Evolutionary conservation across 30 jellyfish, hydroid and myxozoan species (phyloP).

Genomic region (Euphysa ruthae): DNA sequence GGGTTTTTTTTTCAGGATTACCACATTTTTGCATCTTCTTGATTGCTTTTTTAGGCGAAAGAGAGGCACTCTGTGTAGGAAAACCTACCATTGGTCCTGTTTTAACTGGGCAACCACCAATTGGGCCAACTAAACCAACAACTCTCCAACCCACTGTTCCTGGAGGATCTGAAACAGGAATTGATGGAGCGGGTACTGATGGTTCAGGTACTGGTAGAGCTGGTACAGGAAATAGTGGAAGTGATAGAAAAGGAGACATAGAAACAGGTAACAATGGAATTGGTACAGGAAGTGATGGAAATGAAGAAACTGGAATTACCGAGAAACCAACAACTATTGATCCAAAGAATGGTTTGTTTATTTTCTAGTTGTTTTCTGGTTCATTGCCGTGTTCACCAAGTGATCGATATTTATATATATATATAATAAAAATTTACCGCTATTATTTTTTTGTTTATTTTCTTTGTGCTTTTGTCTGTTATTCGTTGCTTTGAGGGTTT

Average conservation of each 20-base stretch:
- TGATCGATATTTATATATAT: not conserved
- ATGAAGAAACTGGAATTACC: constrained; percentile 15
- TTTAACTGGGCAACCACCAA: constrained; percentile 42
- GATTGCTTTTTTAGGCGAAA: constrained; percentile 29
- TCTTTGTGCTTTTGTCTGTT: too few species aligned
- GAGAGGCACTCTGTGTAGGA: constrained; percentile 78
- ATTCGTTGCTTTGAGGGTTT: too few species aligned
- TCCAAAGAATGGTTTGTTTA: constrained; percentile 9
- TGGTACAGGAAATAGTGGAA: not conserved
- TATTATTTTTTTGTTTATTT: too few species aligned
- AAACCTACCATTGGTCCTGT: constrained; percentile 63
- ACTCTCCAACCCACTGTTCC: not conserved
- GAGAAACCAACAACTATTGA: constrained; percentile 17
- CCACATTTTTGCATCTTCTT: not conserved
- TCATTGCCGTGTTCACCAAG: not conserved
- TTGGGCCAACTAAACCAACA: constrained; percentile 47
- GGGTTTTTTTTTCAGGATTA: not conserved
- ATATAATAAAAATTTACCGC: not conserved
- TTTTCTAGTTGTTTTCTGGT: not conserved
- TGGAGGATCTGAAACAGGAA: constrained; percentile 33
- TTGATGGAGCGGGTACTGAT: constrained; percentile 18
- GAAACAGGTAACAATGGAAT: too few species aligned
- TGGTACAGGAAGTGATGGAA: constrained; percentile 16
- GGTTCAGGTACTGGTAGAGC: constrained; percentile 22
- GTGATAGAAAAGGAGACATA: too few species aligned